Evolutionary conservation across 2,888 invertebrate species (phyloP).

Genomic region (Drosophila trichaetosa): DNA sequence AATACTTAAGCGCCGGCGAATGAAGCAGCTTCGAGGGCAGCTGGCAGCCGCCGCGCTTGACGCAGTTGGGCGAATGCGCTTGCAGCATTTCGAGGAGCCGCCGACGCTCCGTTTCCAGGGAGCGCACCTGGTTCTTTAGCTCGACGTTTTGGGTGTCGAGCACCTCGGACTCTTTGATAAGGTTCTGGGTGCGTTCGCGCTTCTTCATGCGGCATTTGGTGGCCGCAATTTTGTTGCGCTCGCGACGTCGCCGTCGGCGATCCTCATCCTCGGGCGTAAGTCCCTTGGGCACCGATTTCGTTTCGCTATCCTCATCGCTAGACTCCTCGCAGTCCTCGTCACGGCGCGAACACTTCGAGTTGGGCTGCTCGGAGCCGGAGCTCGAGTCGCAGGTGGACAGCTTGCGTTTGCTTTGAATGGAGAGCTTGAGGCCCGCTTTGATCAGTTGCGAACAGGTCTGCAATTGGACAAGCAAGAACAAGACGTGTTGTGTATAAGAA

Average conservation of each 20-base stretch:
- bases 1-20: slow-evolving; percentile 84
- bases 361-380: slow-evolving; percentile 85
- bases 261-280: slow-evolving; percentile 97
- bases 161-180: slow-evolving; percentile 94
- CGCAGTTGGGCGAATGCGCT: slow-evolving; percentile 90
- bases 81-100: slow-evolving; percentile 92
- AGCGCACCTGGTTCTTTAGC: slow-evolving; percentile 92
- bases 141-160: slow-evolving; percentile 94
- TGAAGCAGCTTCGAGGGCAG: slow-evolving; percentile 82
- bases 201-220: slow-evolving; percentile 98
- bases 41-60: slow-evolving; percentile 84
- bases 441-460: slow-evolving; percentile 95
- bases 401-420: slow-evolving; percentile 95
- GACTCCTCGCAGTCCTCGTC: slow-evolving; percentile 84
- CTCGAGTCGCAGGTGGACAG: slow-evolving; percentile 88
- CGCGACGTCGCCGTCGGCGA: slow-evolving; percentile 92
- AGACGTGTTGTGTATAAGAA: background rate
- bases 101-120: slow-evolving; percentile 91
- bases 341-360: slow-evolving; percentile 85
- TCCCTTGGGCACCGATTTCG: slow-evolving; percentile 85
- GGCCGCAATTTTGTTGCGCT: slow-evolving; percentile 97
- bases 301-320: slow-evolving; percentile 87
- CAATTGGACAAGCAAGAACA: slow-evolving; percentile 40
- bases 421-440: slow-evolving; percentile 95
- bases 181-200: slow-evolving; percentile 93